Conservation (phyloP, 2,888 invertebrate genomes). For the Hyposoter didymator region DNA sequence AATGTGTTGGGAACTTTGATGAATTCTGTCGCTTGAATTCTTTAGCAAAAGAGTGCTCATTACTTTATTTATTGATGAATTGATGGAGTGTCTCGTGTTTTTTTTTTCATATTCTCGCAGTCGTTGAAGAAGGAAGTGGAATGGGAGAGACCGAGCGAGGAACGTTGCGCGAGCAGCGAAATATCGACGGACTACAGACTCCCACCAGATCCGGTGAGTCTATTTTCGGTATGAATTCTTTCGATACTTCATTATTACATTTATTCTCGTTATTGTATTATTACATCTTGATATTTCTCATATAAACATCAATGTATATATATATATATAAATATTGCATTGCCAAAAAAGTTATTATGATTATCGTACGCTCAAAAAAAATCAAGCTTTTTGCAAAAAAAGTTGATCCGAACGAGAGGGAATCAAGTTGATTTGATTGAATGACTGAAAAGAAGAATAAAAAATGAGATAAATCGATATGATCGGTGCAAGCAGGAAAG, state of each 20-base stretch:
- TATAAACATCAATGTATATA: constrained; percentile 73
- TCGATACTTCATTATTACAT: constrained; percentile 60
- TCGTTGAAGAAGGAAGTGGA: constrained; percentile 96
- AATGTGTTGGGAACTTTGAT: background rate
- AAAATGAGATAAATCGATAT: background rate
- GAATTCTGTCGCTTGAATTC: background rate
- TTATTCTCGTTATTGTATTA: constrained; percentile 71
- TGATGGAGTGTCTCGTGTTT: constrained; percentile 15
- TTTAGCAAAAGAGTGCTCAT: background rate
- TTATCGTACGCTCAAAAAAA: constrained; percentile 73
- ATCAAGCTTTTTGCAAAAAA: constrained; percentile 74
- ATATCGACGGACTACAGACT: constrained; percentile 92
- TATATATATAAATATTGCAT: constrained; percentile 69
- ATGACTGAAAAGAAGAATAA: background rate
- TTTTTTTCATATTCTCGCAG: constrained; percentile 85
- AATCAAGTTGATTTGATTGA: constrained; percentile 71
- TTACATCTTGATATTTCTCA: constrained; percentile 71
- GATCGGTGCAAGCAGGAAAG: constrained; percentile 1
- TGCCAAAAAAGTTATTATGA: constrained; percentile 61
- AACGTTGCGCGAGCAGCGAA: constrained; percentile 92
- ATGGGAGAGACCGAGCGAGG: constrained; percentile 90
- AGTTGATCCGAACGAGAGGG: constrained; percentile 71
- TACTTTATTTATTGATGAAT: background rate
- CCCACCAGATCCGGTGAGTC: constrained; percentile 93
- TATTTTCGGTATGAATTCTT: constrained; percentile 72